Base-by-base conservation (phyloP, 2,888 invertebrate species). In the Cataglyphis cursor region DNA sequence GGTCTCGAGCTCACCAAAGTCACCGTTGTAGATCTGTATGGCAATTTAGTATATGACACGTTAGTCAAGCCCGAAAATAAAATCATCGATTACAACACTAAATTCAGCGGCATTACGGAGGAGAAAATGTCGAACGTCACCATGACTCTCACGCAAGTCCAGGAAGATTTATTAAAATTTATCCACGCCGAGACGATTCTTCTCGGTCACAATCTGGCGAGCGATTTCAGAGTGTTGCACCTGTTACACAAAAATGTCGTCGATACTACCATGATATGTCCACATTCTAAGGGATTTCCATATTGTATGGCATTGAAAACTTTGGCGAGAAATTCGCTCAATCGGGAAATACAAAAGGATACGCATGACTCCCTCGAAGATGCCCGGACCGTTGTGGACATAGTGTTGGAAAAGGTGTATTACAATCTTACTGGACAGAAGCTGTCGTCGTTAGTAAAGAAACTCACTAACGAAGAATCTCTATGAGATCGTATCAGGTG, bases 181-280 rank as follows among this genome's bases (percentile, higher is more conserved):
- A 96, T 99, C 85, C 96, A 96, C 85, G 96, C 97, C 9, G 97
- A 98, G 84, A 98, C 99, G 6, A 98, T 99, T 81, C 95, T 99
- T 5, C 97, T 99, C 85, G 99, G 99, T 0, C 99, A 99, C 95
- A 98, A 98, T 28, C 95, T 99, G 88, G 99, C 99, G 92, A 99
- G 98, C 94, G 99, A 99, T 95, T 95, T 99, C 80, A 96, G 98
- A 24, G 98, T 98, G 0, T 95, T 99, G 82, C 97, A 97, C 93
- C 95, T 99, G 61, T 96, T 99, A 10, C 99, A 99, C 93, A 95
- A 96, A 3, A 97, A 96, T 0, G 97, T 99, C 10, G 97, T 99
- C 80, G 99, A 99, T 93, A 99, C 99, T 0, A 97, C 98, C 41
- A 96, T 98, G 31, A 95, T 97, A 57, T 99, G 98, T 94, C 99